Evolutionary conservation across 2,113 vertebrate species (phyloP).

Genomic region (Cochlearius cochlearius): DNA sequence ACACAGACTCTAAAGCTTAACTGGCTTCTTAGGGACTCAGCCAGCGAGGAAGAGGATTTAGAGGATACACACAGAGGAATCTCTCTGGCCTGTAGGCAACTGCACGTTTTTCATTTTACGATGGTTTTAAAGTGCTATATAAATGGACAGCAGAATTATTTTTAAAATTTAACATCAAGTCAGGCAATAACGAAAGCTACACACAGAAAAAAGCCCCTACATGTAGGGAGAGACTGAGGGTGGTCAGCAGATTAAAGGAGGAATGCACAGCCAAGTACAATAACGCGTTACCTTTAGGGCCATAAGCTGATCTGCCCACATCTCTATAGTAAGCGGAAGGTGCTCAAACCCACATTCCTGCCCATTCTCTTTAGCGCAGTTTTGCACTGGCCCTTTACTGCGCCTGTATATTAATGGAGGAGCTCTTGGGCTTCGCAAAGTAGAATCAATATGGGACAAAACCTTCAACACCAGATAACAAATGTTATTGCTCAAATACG

Average conservation of each 20-base stretch:
- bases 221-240: accelerated
- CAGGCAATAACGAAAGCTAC: neutral
- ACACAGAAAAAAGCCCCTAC: neutral
- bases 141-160: neutral
- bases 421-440: slow-evolving; percentile 74
- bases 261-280: neutral
- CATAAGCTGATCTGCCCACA: slow-evolving; percentile 85
- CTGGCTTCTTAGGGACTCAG: neutral
- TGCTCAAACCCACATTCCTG: slow-evolving; percentile 73
- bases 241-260: neutral
- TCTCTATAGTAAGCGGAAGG: slow-evolving; percentile 78
- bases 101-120: neutral
- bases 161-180: neutral
- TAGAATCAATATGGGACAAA: slow-evolving; percentile 72
- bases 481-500: neutral
- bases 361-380: neutral
- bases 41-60: neutral
- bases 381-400: slow-evolving; percentile 53
- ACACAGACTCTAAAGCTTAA: neutral
- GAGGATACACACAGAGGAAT: neutral
- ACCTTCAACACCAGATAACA: slow-evolving; percentile 69
- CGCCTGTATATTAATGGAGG: slow-evolving; percentile 68
- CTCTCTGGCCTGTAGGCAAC: neutral
- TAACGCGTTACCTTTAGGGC: slow-evolving; percentile 76
- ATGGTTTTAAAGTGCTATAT: neutral